phyloP scores from a whole-genome alignment of 2,888 invertebrate species.

The Boloria selene region DNA sequence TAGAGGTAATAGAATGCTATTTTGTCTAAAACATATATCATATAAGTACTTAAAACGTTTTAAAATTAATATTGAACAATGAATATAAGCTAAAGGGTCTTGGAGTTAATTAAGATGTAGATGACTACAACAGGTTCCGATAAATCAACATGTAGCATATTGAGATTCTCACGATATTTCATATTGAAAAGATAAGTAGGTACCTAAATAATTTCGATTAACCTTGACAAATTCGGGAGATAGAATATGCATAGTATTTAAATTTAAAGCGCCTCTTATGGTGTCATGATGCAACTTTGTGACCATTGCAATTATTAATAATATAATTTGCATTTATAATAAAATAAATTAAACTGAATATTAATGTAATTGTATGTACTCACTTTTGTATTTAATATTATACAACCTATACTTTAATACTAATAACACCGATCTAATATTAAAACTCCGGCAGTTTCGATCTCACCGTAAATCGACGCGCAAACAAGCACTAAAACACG shows the following conservation, averaged over 20 bases:
- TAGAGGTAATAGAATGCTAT: too few species aligned
- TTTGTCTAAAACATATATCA: too few species aligned
- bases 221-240: constrained; percentile 20
- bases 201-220: constrained; percentile 17
- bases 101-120: neutral
- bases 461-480: constrained; percentile 47
- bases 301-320: neutral
- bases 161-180: constrained; percentile 20
- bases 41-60: too few species aligned
- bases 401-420: neutral
- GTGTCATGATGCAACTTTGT: neutral
- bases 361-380: too few species aligned
- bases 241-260: constrained; percentile 3
- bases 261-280: neutral
- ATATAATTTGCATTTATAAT: constrained; percentile 10
- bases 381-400: too few species aligned
- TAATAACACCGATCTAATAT: constrained; percentile 21
- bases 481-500: constrained; percentile 62
- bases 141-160: constrained; percentile 10
- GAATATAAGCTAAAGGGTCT: too few species aligned
- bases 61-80: too few species aligned
- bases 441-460: constrained; percentile 22
- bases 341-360: neutral
- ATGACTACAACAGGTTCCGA: neutral
- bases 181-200: constrained; percentile 16